Base-by-base conservation (phyloP, 2,888 invertebrate species). In the Cremastobaeus sp. region DNA sequence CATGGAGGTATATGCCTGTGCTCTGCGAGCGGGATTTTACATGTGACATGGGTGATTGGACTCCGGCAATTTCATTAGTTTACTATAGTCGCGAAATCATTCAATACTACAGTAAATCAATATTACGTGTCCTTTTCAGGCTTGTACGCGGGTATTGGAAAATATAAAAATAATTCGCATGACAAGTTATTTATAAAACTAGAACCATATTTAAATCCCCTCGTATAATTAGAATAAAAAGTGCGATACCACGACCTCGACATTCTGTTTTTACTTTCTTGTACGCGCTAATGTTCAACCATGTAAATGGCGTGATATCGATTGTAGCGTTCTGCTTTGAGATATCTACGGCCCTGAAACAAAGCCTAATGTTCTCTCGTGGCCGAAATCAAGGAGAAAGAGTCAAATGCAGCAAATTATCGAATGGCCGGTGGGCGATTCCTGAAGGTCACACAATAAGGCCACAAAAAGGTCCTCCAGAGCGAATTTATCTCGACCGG, bases 231-330 rank as follows among this genome's bases (percentile, higher is more conserved):
- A 34, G 3, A 34, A 34, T 34, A 34, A 5, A 11, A 34, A 9
- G 12, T 34, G n/a, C 25, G 25, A 25, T 20, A 11, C 28, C n/a
- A n/a, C n/a, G 17, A n/a, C 54, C 54, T 54, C 39, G 54, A 17
- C 55, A 55, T 39, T 55, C 41, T 55, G 39, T 34, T 55, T 55
- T 55, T 55, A 30, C 28, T 47, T 59, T 59, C 37, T 21, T 59
- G 17, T 47, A 37, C 35, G 35, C 35, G 39, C 39, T 64, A 28
- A 68, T 37, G 72, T 54, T 60, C 30, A 69, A 73, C 65, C 60
- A 62, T 75, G 70, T 76, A 73, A 79, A 77, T 70, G 78, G 71
- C 74, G 64, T 65, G 41, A 69, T 80, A 80, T 80, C 76, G 80
- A 79, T 79, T 79, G 76, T 76, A 47, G 47, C 41, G 45, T 71